These are phyloP conservation scores for Orestias chungarensis DNA, from an alignment of 2,797 vertebrate genomes.

Conservation along the genomic window DNA sequence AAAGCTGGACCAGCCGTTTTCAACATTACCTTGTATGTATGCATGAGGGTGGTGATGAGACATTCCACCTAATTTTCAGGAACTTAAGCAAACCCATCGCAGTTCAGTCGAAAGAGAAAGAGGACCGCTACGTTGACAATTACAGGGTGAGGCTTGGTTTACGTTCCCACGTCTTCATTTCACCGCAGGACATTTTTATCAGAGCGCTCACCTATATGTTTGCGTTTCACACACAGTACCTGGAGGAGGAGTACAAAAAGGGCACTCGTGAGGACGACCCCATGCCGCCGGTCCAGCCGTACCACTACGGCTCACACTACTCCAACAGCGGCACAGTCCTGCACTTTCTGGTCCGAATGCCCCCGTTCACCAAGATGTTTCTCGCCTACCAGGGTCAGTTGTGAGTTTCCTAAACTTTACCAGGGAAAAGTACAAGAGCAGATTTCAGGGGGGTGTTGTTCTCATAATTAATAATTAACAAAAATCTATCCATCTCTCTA, in stretches of 20 bases:
- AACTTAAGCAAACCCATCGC: slow-evolving; percentile 96
- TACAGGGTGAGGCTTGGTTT: slow-evolving; percentile 83
- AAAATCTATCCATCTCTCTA: not conserved
- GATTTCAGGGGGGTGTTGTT: not conserved
- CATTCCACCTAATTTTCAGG: slow-evolving; percentile 69
- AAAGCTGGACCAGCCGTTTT: too few relatives aligned
- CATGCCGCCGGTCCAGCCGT: slow-evolving; percentile 97
- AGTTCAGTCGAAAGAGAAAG: slow-evolving; percentile 98
- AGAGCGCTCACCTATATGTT: not conserved
- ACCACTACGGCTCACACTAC: slow-evolving; percentile 99
- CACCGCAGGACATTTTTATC: not conserved
- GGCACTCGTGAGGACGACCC: slow-evolving; percentile 95
- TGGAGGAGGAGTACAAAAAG: slow-evolving; percentile 97
- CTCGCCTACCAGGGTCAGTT: slow-evolving; percentile 94
- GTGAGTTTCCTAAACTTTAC: not conserved
- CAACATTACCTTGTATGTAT: not conserved
- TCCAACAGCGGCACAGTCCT: slow-evolving; percentile 98
- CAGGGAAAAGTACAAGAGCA: not conserved
- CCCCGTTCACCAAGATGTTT: slow-evolving; percentile 99
- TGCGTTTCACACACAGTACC: slow-evolving; percentile 80
- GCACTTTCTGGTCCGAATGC: slow-evolving; percentile 97
- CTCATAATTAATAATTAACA: not conserved
- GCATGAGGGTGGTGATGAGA: not conserved
- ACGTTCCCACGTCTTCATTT: not conserved
- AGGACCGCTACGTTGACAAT: slow-evolving; percentile 97